Evolutionary conservation across 2,113 vertebrate species (phyloP), one percentile per base, ranked within the genome.

Genomic region (Ictalurus furcatus): DNA sequence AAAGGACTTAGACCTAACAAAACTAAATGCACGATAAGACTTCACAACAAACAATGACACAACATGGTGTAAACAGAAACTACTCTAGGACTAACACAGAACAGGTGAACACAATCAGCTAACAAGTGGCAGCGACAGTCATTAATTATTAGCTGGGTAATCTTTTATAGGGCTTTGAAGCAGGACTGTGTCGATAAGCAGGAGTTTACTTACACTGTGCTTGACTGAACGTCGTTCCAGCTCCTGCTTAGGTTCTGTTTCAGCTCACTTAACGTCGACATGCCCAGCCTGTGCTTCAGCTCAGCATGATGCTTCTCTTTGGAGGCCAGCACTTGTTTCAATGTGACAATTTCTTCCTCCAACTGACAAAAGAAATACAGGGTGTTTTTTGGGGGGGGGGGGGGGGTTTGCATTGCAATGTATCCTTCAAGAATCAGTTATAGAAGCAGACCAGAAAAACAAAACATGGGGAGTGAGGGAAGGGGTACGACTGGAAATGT

Each of bases 201-300:
- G 37, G 12, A 14, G 6, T 48, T 23, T 84, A 94, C 98, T 97
- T 90, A 99, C 98, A 97, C 98, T 1, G 95, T 94, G n/a, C 97
- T 97, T 67, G 96, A 97, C 94, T 99, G 98, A 97, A 99, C 91
- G 89, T 99, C 98, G 0, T 97, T 95, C 98, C 98, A 99, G 95
- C 98, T 95, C 93, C 93, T 96, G 95, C 96, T 98, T 48, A 99
- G 96, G 93, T 99, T 99, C 94, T 96, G 97, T 90, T 94, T 97
- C 85, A 99, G 88, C 91, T 99, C 98, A 81, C 95, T 96, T 93
- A 99, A 95, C 90, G 98, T 92, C 59, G 93, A 96, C 93, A 98
- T 91, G 91, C 98, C 98, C 87, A 99, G 96, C 73, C 97, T 98
- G 94, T 98, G 96, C 91, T 96, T 98, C 91, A 99, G 96, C 87